These are phyloP conservation scores for Autographa pulchrina DNA, from an alignment of 2,888 invertebrate species.

Conservation along the genomic window DNA sequence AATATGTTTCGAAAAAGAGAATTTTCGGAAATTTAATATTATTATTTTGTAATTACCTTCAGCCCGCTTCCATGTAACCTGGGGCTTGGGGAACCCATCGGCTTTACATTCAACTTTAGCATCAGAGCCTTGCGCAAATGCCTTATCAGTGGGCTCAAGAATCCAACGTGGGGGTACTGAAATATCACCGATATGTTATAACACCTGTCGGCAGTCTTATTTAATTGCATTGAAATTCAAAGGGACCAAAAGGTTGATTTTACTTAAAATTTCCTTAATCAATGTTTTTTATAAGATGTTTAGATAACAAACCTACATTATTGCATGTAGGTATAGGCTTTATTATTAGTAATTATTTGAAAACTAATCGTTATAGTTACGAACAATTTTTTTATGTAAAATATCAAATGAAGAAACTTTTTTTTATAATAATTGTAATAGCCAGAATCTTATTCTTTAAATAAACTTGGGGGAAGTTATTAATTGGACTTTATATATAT, in stretches of 20 bases:
- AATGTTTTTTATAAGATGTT: not conserved
- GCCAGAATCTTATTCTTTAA: constrained; percentile 36
- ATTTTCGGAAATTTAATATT: not conserved
- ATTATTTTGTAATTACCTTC: constrained; percentile 91
- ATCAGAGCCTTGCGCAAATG: constrained; percentile 98
- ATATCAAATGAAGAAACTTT: not conserved
- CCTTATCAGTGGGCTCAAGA: constrained; percentile 97
- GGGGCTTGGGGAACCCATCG: constrained; percentile 98
- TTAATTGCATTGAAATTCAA: not conserved
- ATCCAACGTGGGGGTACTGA: constrained; percentile 99
- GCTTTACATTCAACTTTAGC: constrained; percentile 98
- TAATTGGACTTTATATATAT: not conserved
- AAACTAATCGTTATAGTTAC: not conserved
- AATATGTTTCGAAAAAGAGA: not conserved
- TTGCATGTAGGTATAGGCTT: not conserved
- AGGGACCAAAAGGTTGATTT: constrained; percentile 13
- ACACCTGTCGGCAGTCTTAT: constrained; percentile 43
- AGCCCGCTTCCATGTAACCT: constrained; percentile 98
- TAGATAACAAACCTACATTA: too few species aligned
- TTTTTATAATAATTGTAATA: not conserved
- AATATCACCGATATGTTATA: constrained; percentile 75
- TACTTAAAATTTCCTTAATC: constrained; percentile 9
- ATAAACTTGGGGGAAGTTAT: constrained; percentile 20
- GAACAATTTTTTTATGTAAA: constrained; percentile 21
- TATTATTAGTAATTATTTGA: not conserved